phyloP scores from a whole-genome alignment of 2,888 invertebrate species.

The Rhagium mordax region DNA sequence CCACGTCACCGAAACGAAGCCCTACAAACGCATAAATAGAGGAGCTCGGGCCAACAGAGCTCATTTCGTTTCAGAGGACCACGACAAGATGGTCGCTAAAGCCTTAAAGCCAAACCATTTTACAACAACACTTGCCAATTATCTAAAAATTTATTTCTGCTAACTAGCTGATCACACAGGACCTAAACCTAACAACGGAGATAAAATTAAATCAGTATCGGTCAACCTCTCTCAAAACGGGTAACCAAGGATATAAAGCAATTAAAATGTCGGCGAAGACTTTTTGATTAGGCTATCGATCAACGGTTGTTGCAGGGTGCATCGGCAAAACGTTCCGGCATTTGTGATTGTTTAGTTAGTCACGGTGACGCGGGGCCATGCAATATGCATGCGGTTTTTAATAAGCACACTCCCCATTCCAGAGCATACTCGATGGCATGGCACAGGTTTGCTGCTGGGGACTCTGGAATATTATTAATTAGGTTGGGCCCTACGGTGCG shows the following conservation, averaged over 20 bases:
- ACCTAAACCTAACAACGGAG: not conserved
- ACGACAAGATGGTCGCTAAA: too few species aligned
- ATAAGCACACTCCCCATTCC: slow-evolving; percentile 59
- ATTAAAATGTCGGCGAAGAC: slow-evolving; percentile 41
- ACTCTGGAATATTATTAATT: slow-evolving; percentile 63
- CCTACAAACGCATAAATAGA: too few species aligned
- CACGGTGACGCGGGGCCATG: slow-evolving; percentile 56
- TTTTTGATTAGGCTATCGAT: slow-evolving; percentile 48
- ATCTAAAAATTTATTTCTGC: too few species aligned
- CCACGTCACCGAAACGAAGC: too few species aligned
- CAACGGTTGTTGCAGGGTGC: slow-evolving; percentile 43
- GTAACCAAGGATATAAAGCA: slow-evolving; percentile 43
- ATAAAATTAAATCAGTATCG: slow-evolving; percentile 28
- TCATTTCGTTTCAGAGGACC: too few species aligned
- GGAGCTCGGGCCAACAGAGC: too few species aligned
- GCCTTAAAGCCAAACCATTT: too few species aligned
- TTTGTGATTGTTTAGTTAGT: slow-evolving; percentile 56
- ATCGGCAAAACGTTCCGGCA: slow-evolving; percentile 24
- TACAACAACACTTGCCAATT: too few species aligned
- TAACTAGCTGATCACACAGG: too few species aligned
- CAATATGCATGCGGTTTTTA: slow-evolving; percentile 66
- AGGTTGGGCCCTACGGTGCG: slow-evolving; percentile 58
- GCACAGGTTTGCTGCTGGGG: slow-evolving; percentile 18
- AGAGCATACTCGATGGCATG: slow-evolving; percentile 15
- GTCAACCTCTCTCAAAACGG: slow-evolving; percentile 15